Conservation (phyloP, 2,113 vertebrate species). For the Siniperca knerii region DNA sequence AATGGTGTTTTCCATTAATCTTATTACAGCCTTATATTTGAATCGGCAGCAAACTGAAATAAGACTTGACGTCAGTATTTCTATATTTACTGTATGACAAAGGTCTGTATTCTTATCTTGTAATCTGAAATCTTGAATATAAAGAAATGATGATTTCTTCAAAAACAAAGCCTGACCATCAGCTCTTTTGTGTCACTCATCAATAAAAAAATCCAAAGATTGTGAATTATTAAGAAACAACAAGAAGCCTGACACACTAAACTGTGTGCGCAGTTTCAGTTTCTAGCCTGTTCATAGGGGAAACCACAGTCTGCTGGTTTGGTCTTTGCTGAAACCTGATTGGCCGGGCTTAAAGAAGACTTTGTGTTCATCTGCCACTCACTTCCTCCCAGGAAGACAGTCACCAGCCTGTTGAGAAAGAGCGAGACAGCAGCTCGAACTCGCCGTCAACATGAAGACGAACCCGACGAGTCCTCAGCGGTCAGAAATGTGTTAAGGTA, state of each 20-base stretch:
- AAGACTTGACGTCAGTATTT: too few species aligned
- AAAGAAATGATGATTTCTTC: not conserved
- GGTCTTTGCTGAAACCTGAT: constrained; percentile 58
- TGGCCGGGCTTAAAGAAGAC: constrained; percentile 53
- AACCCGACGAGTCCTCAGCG: not conserved
- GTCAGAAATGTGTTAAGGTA: not conserved
- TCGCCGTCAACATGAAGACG: constrained; percentile 9
- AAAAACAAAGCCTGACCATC: not conserved
- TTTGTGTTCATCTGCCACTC: constrained; percentile 18
- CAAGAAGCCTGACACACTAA: not conserved
- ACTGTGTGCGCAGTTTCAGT: constrained; percentile 20
- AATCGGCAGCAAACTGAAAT: too few species aligned
- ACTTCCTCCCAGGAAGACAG: constrained; percentile 82
- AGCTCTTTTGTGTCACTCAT: not conserved
- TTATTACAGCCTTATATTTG: too few species aligned
- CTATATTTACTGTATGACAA: too few species aligned
- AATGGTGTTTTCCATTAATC: too few species aligned
- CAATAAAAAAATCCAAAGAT: not conserved
- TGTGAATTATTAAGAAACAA: not conserved
- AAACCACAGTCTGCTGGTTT: constrained; percentile 70
- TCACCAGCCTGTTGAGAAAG: constrained; percentile 47
- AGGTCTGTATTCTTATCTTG: too few species aligned
- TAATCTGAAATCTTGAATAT: not conserved
- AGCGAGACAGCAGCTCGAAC: constrained; percentile 1
- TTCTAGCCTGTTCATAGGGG: constrained; percentile 18